Evolutionary conservation across 2,888 invertebrate genomes (phyloP), one percentile per base, ranked within the genome.

Genomic region (Phortica okadai): DNA sequence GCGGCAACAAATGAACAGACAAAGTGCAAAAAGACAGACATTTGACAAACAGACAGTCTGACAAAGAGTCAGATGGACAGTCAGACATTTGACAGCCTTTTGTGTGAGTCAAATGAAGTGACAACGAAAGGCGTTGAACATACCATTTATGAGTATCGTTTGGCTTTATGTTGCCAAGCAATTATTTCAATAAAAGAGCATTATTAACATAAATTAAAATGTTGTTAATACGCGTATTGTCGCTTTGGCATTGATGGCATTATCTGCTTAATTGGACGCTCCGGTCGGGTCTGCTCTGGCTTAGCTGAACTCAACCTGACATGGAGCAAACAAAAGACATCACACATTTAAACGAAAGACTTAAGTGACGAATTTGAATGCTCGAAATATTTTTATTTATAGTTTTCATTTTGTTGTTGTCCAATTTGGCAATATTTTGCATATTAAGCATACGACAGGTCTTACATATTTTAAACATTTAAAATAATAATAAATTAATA

Each of bases 171-270:
- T 80, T 75, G 77, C 69, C 50, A 11, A 50, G 5, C 79, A 77
- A 79, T 82, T 75, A 76, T 74, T 76, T 58, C 78, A 75, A 78
- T 70, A 70, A 72, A 50, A 69, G 45, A 72, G 33, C 44, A 25
- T 14, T 74, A 56, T 74, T 74, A 67, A 72, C 79, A 80, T 79
- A 72, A 73, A 75, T 77, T 78, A 67, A 79, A 83, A 79, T 76
- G 76, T 80, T 79, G 80, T 79, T 83, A 84, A 84, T 79, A 5
- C 33, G 2, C 33, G 33, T 33, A 86, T 79, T 81, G 81, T 80
- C 77, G 79, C 82, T 76, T 33, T 79, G 81, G 75, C 80, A 78
- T 78, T 81, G 79, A 58, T 33, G 75, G 14, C 16, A 74, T 54
- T 73, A 45, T 14, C 5, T 50, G 50, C 50, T 11, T 50, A 50